Conservation (phyloP, 1,140 invertebrate species). For the Laodelphax striatellus region DNA sequence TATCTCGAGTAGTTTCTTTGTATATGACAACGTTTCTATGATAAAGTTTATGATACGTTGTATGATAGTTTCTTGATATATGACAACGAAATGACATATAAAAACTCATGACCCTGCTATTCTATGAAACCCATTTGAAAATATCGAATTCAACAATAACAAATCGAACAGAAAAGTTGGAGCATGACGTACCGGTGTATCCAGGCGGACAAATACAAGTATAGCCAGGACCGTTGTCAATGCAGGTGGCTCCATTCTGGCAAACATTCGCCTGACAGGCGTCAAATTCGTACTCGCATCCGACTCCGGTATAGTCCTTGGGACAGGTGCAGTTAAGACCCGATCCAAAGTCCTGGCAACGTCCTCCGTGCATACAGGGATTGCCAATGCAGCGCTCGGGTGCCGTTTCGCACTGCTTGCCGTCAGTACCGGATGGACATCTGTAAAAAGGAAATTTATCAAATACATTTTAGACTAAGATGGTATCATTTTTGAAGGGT, state of each 20-base stretch:
- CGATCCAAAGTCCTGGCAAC: conserved; percentile 88
- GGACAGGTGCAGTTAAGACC: conserved; percentile 89
- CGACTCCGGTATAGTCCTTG: conserved; percentile 71
- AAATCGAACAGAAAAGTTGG: too few species aligned
- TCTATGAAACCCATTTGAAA: too few species aligned
- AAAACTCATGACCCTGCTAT: too few species aligned
- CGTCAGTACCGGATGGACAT: conserved; percentile 87
- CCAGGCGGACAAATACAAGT: conserved; percentile 76
- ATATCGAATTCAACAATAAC: too few species aligned
- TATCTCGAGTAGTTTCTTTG: too few species aligned
- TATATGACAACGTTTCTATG: too few species aligned
- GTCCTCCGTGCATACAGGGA: conserved; percentile 90
- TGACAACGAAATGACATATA: too few species aligned
- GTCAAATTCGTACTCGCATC: conserved; percentile 88
- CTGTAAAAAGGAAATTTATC: conserved; percentile 28
- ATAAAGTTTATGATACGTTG: too few species aligned
- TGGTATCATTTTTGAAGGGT: not conserved
- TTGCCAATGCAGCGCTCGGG: conserved; percentile 91
- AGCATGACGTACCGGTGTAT: conserved; percentile 43
- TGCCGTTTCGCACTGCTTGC: conserved; percentile 88
- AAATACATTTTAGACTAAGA: not conserved
- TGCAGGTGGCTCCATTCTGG: conserved; percentile 84
- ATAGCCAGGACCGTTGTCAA: conserved; percentile 73
- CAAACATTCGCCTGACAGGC: conserved; percentile 79
- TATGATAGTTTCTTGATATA: too few species aligned